Percentiles rank a stretch among this genome's conserved stretches.
Evolutionary conservation across 35 echinoderm and acorn worm genomes (phyloP).

Genomic region (Nesometra sesokonis): DNA sequence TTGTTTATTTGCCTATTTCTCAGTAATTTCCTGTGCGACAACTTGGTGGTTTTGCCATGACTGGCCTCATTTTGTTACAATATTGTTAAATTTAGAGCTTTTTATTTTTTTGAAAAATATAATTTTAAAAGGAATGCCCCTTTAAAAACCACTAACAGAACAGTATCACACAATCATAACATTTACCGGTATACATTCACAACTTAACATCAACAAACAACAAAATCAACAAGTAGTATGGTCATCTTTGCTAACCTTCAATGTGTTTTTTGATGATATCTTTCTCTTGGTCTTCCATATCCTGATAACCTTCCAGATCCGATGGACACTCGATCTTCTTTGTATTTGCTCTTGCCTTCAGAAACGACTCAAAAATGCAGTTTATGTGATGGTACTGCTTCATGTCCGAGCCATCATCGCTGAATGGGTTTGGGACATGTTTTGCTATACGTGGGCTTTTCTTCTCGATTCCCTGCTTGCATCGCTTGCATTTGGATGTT

Average conservation of each 20-base stretch:
- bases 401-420: slow-evolving; percentile 82
- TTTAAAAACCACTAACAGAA: too few relatives aligned
- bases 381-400: slow-evolving; percentile 87
- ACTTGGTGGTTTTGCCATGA: too few relatives aligned
- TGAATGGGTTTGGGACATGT: slow-evolving; percentile 75
- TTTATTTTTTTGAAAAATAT: too few relatives aligned
- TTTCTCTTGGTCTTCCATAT: slow-evolving; percentile 95
- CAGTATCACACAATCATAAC: too few relatives aligned
- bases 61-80: too few relatives aligned
- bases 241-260: slow-evolving; percentile 38
- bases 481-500: slow-evolving; percentile 96
- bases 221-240: too few relatives aligned
- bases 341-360: slow-evolving; percentile 65
- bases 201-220: too few relatives aligned
- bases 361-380: slow-evolving; percentile 89
- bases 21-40: too few relatives aligned
- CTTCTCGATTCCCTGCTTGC: slow-evolving; percentile 92
- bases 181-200: too few relatives aligned
- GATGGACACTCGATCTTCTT: slow-evolving; percentile 93
- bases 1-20: too few relatives aligned
- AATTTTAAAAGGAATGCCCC: too few relatives aligned
- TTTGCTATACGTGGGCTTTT: slow-evolving; percentile 86
- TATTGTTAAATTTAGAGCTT: too few relatives aligned
- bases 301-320: slow-evolving; percentile 72
- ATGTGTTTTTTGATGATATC: slow-evolving; percentile 69